Evolutionary conservation across 2,113 vertebrate genomes (phyloP).

Genomic region (Pavo muticus): DNA sequence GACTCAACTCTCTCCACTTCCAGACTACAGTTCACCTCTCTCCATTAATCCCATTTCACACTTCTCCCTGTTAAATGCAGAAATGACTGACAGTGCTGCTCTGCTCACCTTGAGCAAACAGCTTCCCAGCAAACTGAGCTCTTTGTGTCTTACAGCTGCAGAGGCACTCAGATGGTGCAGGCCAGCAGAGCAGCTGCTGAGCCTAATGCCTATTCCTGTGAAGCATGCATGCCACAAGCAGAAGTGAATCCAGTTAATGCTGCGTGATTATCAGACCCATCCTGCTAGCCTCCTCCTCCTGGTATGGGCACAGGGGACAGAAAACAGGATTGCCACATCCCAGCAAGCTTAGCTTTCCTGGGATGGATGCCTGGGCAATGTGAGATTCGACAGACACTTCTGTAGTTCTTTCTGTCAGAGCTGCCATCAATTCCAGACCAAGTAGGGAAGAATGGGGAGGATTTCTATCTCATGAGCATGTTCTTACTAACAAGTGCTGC

Average conservation of each 20-base stretch:
- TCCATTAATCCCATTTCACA: not conserved
- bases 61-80: not conserved
- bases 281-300: not conserved
- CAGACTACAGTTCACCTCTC: not conserved
- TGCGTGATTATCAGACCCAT: rapidly evolving
- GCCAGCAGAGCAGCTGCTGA: rapidly evolving
- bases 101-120: not conserved
- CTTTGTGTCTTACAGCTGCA: not conserved
- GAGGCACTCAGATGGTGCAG: not conserved
- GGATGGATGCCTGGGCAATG: rapidly evolving
- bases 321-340: not conserved
- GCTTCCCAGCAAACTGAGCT: not conserved
- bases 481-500: not conserved
- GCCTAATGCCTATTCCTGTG: not conserved
- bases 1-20: not conserved
- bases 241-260: not conserved
- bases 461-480: not conserved
- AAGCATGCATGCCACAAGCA: rapidly evolving
- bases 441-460: not conserved
- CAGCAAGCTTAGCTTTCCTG: not conserved
- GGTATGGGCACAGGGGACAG: not conserved
- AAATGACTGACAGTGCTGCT: not conserved
- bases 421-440: not conserved
- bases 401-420: not conserved
- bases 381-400: not conserved